Evolutionary conservation across 2,888 invertebrate genomes (phyloP).

Genomic region (Oxyteleia sp.): DNA sequence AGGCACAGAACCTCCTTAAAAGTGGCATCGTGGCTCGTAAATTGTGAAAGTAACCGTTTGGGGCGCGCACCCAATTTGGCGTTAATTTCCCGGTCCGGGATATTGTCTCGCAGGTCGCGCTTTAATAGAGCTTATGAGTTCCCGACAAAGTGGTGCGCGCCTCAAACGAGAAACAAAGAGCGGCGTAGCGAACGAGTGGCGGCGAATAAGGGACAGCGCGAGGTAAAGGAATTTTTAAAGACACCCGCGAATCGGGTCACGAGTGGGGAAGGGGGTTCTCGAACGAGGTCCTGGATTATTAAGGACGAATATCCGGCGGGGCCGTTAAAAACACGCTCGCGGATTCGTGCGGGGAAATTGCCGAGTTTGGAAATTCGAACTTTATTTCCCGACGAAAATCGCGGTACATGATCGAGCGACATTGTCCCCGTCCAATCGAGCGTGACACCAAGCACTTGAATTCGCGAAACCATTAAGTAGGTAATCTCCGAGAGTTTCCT

Average conservation of each 20-base stretch:
- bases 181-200: no score
- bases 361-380: not conserved
- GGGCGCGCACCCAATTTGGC: no score
- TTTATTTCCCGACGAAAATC: not conserved
- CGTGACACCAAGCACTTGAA: not conserved
- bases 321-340: conserved; percentile 16
- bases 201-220: not conserved
- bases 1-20: no score
- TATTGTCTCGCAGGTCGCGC: no score
- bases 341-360: not conserved
- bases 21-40: no score
- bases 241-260: conserved; percentile 20
- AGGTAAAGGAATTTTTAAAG: conserved; percentile 43
- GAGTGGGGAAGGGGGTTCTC: no score
- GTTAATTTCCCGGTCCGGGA: no score
- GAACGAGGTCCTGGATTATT: conserved; percentile 31
- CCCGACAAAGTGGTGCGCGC: no score
- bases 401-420: not conserved
- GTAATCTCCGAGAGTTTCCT: conserved; percentile 35
- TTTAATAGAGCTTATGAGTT: no score
- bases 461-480: conserved; percentile 11
- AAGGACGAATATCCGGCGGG: conserved; percentile 10
- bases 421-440: not conserved
- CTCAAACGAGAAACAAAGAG: no score
- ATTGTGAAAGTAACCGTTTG: no score